phyloP scores from a whole-genome alignment of 2,113 vertebrate genomes.

The Eulemur rufifrons region DNA sequence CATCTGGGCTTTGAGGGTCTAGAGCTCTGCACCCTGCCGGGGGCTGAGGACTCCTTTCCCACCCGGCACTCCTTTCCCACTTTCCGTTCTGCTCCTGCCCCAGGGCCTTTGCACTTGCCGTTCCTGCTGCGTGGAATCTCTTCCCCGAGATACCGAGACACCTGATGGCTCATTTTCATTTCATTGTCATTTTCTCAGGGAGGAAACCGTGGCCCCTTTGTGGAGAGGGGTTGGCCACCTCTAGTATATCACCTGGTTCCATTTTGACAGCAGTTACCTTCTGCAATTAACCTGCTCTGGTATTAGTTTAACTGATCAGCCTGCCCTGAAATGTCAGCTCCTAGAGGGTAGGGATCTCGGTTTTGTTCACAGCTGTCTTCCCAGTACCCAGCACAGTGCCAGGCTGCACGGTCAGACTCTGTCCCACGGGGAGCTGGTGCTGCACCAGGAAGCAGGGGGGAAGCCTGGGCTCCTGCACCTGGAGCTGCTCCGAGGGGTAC shows the following conservation, averaged over 20 bases:
- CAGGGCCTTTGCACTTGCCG: neutral
- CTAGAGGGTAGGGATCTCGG: accelerated
- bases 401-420: neutral
- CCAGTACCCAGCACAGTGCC: neutral
- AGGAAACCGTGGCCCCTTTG: neutral
- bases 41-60: neutral
- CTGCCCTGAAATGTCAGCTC: neutral
- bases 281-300: neutral
- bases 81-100: neutral
- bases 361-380: neutral
- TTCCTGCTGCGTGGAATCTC: neutral
- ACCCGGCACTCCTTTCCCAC: no score
- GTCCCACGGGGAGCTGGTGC: no score
- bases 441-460: no score
- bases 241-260: neutral
- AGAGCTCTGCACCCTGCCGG: neutral
- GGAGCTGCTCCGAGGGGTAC: no score
- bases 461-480: no score
- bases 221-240: neutral
- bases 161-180: neutral
- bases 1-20: no score
- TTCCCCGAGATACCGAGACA: neutral
- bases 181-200: neutral
- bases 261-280: neutral
- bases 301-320: neutral